Base-by-base conservation (phyloP, 2,888 invertebrate genomes). In the Tribolium freemani region DNA sequence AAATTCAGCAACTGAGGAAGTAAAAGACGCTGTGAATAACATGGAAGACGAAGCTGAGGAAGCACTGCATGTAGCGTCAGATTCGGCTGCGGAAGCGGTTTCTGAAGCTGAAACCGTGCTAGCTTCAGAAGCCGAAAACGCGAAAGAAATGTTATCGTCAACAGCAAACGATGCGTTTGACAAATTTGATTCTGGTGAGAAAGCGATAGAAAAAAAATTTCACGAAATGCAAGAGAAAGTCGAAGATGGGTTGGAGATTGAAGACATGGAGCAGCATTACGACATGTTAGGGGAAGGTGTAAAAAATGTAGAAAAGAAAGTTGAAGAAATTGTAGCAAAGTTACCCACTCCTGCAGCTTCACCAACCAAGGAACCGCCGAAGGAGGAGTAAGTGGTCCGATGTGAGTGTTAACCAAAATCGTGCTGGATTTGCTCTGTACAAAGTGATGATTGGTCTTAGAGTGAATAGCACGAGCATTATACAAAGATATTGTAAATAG, bases 341-440 rank as follows among this genome's bases (percentile, higher is more conserved):
- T 57, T 75, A 20, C 75, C 73, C 20, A 76, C 78, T 1, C 78
- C 80, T 20, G 72, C 72, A n/a, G 50, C 71, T 20, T 77, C 79
- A 30, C 80, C 81, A 61, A 76, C 73, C 21, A 76, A 78, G 80
- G 81, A 82, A 76, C 75, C 73, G 67, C 77, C 81, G 79, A 82
- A 82, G 83, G 82, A 83, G 83, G 84, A 84, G 83, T 84, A 84
- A 83, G 84, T 83, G 81, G 78, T 82, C 81, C 79, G 78, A 84
- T 83, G 84, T 84, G 84, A 84, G 84, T 84, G 84, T 81, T 78
- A 54, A 77, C 20, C 38, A 57, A 72, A 58, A 30, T 58, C 60
- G 54, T 54, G 61, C 11, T 38, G 30, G 44, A 67, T 45, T 71
- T 60, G 50, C 57, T 31, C 44, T 51, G 57, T 26, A 67, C 10